Conservation (phyloP, 2,113 vertebrate species). For the Rousettus leschenaultii region DNA sequence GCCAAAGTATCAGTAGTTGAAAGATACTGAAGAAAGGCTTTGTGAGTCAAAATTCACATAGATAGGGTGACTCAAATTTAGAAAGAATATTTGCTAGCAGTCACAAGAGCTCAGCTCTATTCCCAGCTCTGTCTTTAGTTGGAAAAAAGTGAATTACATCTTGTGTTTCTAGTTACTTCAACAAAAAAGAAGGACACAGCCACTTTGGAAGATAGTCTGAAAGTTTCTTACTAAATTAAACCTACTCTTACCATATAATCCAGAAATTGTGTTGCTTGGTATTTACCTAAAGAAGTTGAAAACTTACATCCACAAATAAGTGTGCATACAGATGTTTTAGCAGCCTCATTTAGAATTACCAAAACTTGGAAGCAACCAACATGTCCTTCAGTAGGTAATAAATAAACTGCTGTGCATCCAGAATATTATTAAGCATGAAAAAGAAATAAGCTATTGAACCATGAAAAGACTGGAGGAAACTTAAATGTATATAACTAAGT, state of each 20-base stretch:
- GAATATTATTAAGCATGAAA: not conserved
- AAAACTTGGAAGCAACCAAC: not conserved
- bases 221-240: not conserved
- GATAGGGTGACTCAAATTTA: not conserved
- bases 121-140: not conserved
- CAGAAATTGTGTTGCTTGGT: not conserved
- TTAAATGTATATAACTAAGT: not conserved
- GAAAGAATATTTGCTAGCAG: not conserved
- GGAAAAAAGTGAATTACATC: not conserved
- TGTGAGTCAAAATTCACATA: not conserved
- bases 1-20: not conserved
- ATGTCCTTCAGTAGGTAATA: not conserved
- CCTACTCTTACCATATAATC: not conserved
- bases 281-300: not conserved
- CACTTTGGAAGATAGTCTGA: not conserved
- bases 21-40: not conserved
- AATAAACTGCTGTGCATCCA: not conserved
- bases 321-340: not conserved
- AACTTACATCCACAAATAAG: not conserved
- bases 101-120: not conserved
- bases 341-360: not conserved
- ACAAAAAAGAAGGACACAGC: not conserved
- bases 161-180: not conserved
- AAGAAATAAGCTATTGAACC: not conserved
- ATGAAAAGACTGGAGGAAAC: not conserved